Percentiles rank a stretch among this genome's conserved stretches.
These are phyloP conservation scores for Amblyjoppa proteus DNA, from an alignment of 2,888 invertebrate species.

Conservation along the genomic window DNA sequence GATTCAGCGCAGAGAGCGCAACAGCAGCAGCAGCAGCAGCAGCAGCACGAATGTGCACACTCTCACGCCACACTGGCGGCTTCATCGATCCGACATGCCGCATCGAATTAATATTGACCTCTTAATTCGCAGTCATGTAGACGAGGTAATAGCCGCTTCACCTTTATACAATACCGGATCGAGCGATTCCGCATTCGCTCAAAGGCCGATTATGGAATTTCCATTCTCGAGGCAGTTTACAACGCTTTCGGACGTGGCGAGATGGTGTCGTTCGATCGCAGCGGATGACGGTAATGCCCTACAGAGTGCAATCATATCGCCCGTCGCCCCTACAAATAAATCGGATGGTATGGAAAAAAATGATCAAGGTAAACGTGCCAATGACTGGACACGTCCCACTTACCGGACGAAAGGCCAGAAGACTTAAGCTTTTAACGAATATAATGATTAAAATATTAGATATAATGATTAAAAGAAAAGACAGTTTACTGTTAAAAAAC, in stretches of 20 bases:
- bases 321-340: neutral
- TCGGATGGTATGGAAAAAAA: neutral
- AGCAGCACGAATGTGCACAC: neutral
- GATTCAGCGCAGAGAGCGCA: constrained; percentile 45
- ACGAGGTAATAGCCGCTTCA: constrained; percentile 19
- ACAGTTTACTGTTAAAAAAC: too few species aligned
- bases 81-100: constrained; percentile 56
- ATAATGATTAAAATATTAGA: too few species aligned
- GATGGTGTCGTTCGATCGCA: neutral
- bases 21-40: neutral
- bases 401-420: too few species aligned
- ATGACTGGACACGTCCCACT: too few species aligned
- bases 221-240: neutral
- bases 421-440: too few species aligned
- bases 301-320: neutral
- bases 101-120: constrained; percentile 59
- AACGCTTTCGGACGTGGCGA: neutral
- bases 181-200: neutral
- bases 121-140: constrained; percentile 41
- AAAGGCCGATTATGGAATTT: neutral
- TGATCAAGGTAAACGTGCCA: too few species aligned
- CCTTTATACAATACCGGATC: constrained; percentile 43
- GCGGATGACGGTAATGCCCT: neutral
- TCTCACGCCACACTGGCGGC: constrained; percentile 4
- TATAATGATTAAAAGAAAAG: too few species aligned